Evolutionary conservation across 2,113 vertebrate genomes (phyloP), one percentile per base, ranked within the genome.

Genomic region (Labrus mixtus): DNA sequence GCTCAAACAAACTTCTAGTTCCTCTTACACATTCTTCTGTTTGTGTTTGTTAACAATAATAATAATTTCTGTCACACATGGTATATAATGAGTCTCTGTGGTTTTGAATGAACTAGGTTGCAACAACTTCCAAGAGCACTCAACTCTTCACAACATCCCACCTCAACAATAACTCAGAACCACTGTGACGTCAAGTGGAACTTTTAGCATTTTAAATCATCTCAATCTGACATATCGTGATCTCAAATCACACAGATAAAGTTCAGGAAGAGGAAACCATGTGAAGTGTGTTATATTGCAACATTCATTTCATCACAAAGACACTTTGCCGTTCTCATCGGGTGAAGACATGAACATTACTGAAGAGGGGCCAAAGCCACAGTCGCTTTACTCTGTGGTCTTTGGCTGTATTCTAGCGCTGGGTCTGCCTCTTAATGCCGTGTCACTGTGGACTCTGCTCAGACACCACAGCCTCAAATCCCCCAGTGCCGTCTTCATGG

Each of bases 361-460:
- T 0, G 25, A 11, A 2, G 3, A 1, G 3, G 1, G 0, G 13
- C 8, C 0, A 0, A 11, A 29, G 16, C 10, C 50, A 2, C 0
- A 20, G 10, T 37, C n/a, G 1, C 43, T 3, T 0, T 92, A 87
- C 1, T 53, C 88, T 1, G 0, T 29, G 0, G 62, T 85, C 22
- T 94, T 83, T 45, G 92, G 89, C 33, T 54, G 59, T 3, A 79
- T 93, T 1, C 22, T 83, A 13, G 15, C 0, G 0, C 6, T 91
- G 10, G 92, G 92, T 19, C 63, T 93, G 17, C 93, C 91, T 8
- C 90, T 93, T 41, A 94, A 93, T 19, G 73, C 53, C 0, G 5
- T 76, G 5, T 81, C 92, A 0, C 82, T 94, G 39, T 93, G 93
- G 91, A 85, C 89, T 54, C 64, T 93, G 10, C 5, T 91, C 0